Base-by-base conservation (phyloP, 2,888 invertebrate genomes). In the Blastobasis adustella region DNA sequence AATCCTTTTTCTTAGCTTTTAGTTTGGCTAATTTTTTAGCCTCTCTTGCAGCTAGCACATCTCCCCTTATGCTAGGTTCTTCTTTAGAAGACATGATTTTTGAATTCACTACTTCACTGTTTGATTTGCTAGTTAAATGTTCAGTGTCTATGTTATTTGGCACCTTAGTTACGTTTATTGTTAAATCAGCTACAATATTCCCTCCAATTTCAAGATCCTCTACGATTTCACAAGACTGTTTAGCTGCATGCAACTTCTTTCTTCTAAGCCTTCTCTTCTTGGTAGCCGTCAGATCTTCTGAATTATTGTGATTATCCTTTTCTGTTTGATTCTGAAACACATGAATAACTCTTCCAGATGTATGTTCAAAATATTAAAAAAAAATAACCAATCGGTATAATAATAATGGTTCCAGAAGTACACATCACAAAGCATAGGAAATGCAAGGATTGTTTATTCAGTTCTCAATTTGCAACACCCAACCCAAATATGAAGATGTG, bases 1-100 rank as follows among this genome's bases (percentile, higher is more conserved):
- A 23, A 23, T 23, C 23, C 58, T 81, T 82, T 49, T 57, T 58
- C 59, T 81, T 86, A 1, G 61, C 67, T 56, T 83, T 83, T 38
- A 69, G 73, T 68, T 86, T 87, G 10, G 76, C 73, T 49, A 71
- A 61, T 63, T 85, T 87, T 53, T 87, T 88, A n/a, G 80, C 81
- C 67, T 85, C 79, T 58, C 87, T 78, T 6, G 82, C 81, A 52
- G 83, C 85, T 58, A 73, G 53, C 1, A 87, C 66, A 46, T 82
- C 79, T 36, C 83, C 79, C 59, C 74, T 77, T 39, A 79, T 63
- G 60, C 76, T 76, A 23, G 59, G 54, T 49, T 53, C 60, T 38
- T 76, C 77, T 59, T 68, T 76, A 7, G 76, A 65, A 56, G 80
- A 78, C 76, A 80, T 80, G 42, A 63, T 55, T 54, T 51, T 50